A percentile compares a stretch with the other conserved stretches of the same genome.
Evolutionary conservation across 2,797 vertebrate species (phyloP).

Genomic region (Pseudomugil tenellus): DNA sequence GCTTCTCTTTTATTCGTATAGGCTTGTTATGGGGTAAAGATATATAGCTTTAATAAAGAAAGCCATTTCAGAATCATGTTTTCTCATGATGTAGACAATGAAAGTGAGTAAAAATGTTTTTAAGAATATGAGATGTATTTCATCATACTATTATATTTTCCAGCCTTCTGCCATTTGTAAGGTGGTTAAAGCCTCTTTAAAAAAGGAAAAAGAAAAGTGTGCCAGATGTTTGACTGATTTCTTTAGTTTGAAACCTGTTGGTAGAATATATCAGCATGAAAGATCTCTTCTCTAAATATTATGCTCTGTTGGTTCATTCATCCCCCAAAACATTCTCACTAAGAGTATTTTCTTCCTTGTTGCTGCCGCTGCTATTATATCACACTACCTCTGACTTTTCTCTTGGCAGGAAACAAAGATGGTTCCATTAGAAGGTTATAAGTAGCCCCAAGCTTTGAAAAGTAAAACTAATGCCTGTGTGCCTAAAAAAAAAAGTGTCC

Average conservation of each 20-base stretch:
- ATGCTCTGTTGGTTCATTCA: conserved; percentile 6
- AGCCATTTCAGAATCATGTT: neutral
- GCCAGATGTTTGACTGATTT: neutral
- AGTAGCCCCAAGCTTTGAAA: neutral
- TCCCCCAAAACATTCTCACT: conserved; percentile 1
- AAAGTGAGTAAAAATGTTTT: neutral
- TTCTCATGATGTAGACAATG: neutral
- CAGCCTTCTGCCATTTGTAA: neutral
- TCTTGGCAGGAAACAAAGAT: neutral
- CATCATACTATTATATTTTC: neutral
- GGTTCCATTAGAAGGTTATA: neutral
- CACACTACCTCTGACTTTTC: neutral
- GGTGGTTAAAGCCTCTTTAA: neutral
- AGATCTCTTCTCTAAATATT: conserved; percentile 11
- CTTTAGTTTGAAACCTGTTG: neutral
- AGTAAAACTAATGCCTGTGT: neutral
- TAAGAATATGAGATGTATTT: neutral
- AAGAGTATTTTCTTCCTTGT: neutral
- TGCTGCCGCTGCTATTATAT: neutral
- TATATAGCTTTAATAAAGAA: neutral
- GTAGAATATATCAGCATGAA: conserved; percentile 5
- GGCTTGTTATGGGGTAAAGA: neutral
- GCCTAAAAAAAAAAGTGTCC: neutral
- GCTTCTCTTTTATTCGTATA: neutral
- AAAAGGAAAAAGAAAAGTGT: conserved; percentile 1